Conservation (phyloP, 2,888 invertebrate species). For the Agrotis exclamationis region DNA sequence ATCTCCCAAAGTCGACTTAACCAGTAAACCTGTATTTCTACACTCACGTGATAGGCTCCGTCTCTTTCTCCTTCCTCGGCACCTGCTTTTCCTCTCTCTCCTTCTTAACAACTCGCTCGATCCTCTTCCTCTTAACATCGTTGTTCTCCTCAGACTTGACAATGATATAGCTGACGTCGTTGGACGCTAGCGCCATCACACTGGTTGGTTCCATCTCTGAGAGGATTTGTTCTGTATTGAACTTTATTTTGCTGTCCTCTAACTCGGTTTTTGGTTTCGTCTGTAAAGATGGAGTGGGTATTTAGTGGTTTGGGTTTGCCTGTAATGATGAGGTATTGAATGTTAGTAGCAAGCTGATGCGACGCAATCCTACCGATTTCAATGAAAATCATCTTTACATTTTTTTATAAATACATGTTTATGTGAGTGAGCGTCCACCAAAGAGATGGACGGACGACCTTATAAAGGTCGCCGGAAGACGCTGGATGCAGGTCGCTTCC, state of each 20-base stretch:
- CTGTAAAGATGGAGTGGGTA: background rate
- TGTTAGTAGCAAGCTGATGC: too few relatives aligned
- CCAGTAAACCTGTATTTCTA: too few relatives aligned
- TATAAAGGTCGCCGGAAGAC: too few relatives aligned
- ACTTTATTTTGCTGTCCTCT: conserved; percentile 53
- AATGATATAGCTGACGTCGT: conserved; percentile 87
- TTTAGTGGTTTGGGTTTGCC: too few relatives aligned
- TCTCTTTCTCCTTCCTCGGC: conserved; percentile 62
- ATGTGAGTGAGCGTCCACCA: too few relatives aligned
- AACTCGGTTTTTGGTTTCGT: background rate
- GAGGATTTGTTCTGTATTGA: conserved; percentile 70
- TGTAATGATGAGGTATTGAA: too few relatives aligned
- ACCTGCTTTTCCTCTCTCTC: conserved; percentile 57
- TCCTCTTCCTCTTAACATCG: conserved; percentile 38
- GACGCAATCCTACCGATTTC: too few relatives aligned
- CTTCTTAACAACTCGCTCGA: conserved; percentile 54
- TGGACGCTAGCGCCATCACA: conserved; percentile 74
- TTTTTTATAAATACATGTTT: too few relatives aligned
- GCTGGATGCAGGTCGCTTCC: too few relatives aligned
- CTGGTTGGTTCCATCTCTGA: conserved; percentile 74
- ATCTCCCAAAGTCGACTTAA: too few relatives aligned
- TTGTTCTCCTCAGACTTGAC: conserved; percentile 73
- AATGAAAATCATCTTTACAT: too few relatives aligned
- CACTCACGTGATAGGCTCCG: conserved; percentile 78
- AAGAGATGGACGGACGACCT: too few relatives aligned